These are phyloP conservation scores for Lucilia cuprina DNA, from an alignment of 1,140 invertebrate species.

Conservation along the genomic window DNA sequence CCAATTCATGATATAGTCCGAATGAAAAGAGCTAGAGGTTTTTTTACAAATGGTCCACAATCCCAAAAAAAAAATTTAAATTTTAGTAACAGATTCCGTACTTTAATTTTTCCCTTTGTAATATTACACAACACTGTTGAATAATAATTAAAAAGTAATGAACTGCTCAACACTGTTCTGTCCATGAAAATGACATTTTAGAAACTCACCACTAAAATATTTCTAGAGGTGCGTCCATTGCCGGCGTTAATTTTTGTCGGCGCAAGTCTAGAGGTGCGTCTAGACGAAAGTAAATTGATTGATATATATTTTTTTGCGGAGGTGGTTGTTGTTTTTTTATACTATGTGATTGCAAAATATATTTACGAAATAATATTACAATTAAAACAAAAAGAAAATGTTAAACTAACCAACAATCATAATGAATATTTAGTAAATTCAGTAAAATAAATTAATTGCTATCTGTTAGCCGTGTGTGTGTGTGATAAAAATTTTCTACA, in stretches of 20 bases:
- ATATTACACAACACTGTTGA: too few species aligned
- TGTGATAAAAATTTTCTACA: not conserved
- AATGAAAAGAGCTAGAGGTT: too few species aligned
- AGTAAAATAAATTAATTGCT: not conserved
- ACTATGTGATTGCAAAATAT: slow-evolving; percentile 20
- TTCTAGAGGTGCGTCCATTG: not conserved
- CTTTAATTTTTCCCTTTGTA: too few species aligned
- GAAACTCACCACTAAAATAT: not conserved
- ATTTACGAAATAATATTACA: slow-evolving; percentile 21
- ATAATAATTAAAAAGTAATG: not conserved
- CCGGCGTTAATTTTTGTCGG: too few species aligned
- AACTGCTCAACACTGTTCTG: not conserved
- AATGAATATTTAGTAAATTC: not conserved
- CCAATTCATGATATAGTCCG: too few species aligned
- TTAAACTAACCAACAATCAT: not conserved
- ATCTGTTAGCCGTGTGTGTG: not conserved
- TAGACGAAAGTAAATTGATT: slow-evolving; percentile 27
- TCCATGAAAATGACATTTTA: not conserved
- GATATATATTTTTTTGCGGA: slow-evolving; percentile 30
- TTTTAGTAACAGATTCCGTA: too few species aligned
- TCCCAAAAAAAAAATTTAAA: too few species aligned
- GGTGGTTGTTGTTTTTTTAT: slow-evolving; percentile 23
- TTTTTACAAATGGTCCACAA: too few species aligned
- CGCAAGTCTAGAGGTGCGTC: not conserved
- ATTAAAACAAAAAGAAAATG: not conserved